Evolutionary conservation across 2,113 vertebrate species (phyloP).

Genomic region (Syngnathus floridae): DNA sequence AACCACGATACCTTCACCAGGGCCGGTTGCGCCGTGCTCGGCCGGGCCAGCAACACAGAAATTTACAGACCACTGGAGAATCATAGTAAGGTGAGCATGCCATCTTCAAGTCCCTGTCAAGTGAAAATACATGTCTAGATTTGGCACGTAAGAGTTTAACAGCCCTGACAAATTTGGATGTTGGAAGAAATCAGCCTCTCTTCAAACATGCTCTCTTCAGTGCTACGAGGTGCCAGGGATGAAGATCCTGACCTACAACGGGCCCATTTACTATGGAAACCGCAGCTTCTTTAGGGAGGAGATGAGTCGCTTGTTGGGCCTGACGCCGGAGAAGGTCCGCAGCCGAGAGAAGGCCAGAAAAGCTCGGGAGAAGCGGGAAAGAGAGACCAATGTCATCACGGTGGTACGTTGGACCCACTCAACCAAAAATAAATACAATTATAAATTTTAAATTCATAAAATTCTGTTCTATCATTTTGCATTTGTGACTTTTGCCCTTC

Average conservation of each 20-base stretch:
- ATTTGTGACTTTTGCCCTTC: not conserved
- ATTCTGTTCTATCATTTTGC: not conserved
- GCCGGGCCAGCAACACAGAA: slow-evolving; percentile 78
- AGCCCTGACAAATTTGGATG: not conserved
- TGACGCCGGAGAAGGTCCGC: slow-evolving; percentile 72
- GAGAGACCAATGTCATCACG: slow-evolving; percentile 64
- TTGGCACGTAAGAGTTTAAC: not conserved
- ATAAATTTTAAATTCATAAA: not conserved
- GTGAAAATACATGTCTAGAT: not conserved
- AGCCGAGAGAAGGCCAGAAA: slow-evolving; percentile 66
- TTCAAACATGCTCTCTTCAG: slow-evolving; percentile 44
- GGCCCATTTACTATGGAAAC: slow-evolving; percentile 86
- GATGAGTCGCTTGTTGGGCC: slow-evolving; percentile 71
- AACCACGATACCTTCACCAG: slow-evolving; percentile 41
- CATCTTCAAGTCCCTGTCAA: not conserved
- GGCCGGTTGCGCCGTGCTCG: slow-evolving; percentile 74
- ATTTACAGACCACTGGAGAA: slow-evolving; percentile 77
- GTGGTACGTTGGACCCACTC: slow-evolving; percentile 63
- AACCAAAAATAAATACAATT: not conserved
- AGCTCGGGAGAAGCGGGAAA: slow-evolving; percentile 66
- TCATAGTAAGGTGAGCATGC: slow-evolving; percentile 71
- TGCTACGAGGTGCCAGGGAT: slow-evolving; percentile 82
- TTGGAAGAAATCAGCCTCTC: not conserved
- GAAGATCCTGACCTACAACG: slow-evolving; percentile 81
- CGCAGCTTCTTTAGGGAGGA: slow-evolving; percentile 78